Conservation (phyloP, 1,140 invertebrate species). For the Carcinoscorpius rotundicauda region DNA sequence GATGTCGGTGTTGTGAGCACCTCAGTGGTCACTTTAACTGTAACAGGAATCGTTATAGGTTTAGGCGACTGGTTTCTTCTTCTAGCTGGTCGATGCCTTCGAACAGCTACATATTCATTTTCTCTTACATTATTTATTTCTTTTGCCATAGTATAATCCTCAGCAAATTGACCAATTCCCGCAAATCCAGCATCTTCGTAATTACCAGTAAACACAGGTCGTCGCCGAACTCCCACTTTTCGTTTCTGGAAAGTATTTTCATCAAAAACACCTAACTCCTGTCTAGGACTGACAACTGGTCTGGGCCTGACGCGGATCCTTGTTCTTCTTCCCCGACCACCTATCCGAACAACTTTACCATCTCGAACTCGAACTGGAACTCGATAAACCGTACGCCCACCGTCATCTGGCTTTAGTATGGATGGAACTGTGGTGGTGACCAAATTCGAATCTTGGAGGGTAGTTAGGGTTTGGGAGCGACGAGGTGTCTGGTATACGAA, state of each 20-base stretch:
- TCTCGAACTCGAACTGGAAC: slow-evolving; percentile 1
- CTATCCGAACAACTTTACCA: background rate
- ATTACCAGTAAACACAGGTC: slow-evolving; percentile 1
- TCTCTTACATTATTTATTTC: too few species aligned
- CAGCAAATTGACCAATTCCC: too few species aligned
- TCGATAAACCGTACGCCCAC: background rate
- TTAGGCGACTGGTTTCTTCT: too few species aligned
- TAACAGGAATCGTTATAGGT: too few species aligned
- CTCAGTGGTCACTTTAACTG: too few species aligned
- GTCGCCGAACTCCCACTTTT: background rate
- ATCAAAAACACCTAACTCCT: background rate
- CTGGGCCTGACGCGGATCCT: background rate
- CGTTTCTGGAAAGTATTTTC: background rate
- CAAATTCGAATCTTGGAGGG: background rate
- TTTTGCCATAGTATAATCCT: too few species aligned
- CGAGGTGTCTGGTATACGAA: background rate
- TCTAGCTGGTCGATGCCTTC: too few species aligned
- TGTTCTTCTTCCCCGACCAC: background rate
- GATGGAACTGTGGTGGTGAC: background rate
- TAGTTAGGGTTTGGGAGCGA: background rate
- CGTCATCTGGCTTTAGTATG: background rate
- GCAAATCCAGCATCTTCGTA: background rate
- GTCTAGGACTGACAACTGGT: background rate
- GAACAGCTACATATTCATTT: too few species aligned
- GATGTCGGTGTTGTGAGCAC: too few species aligned